Evolutionary conservation across 2,888 invertebrate genomes (phyloP), one percentile per base, ranked within the genome.

Genomic region (Caenorhabditis sp.): DNA sequence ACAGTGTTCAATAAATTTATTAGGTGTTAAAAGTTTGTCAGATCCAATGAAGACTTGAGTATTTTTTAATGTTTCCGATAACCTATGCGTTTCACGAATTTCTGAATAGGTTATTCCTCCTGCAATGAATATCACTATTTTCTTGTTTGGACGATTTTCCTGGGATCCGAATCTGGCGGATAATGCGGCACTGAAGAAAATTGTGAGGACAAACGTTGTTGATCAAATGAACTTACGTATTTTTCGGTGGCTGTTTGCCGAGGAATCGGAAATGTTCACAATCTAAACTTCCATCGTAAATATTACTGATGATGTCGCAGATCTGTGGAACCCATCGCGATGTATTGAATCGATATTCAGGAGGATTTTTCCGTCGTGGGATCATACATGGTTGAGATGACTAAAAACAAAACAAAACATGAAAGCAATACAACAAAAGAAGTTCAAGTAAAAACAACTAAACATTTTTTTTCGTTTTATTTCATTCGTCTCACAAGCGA

Each of bases 361-460:
- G 14, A 17, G 43, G 43, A 3, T 17, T 6, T 43, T 43, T 43
- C 17, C 43, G 43, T 3, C 43, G 43, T 43, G 43, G 43, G 3
- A 43, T 43, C 43, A 43, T 43, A 43, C 43, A 43, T 43, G 26
- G 57, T 27, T 26, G 57, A 26, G 26, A 57, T 26, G 53, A 24
- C 53, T 53, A 4, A 14, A 57, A 24, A n/a, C n/a, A 26, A 57
- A 31, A 31, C 10, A 31, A 10, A 31, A 6, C 10, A 31, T 31
- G 31, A 26, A 58, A 36, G 19, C 19, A 23, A 51, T 21, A 36
- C 36, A 58, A 10, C 17, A 58, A 27, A 36, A 27, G 37, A 27
- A 36, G 19, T 36, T 12, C 51, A 51, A 51, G n/a, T n/a, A 51
- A 51, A 51, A 4, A 43, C 43, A 21, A 24, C 31, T 10, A 4